Base-by-base conservation (phyloP, 2,888 invertebrate species). In the Nemapogon koenigi region DNA sequence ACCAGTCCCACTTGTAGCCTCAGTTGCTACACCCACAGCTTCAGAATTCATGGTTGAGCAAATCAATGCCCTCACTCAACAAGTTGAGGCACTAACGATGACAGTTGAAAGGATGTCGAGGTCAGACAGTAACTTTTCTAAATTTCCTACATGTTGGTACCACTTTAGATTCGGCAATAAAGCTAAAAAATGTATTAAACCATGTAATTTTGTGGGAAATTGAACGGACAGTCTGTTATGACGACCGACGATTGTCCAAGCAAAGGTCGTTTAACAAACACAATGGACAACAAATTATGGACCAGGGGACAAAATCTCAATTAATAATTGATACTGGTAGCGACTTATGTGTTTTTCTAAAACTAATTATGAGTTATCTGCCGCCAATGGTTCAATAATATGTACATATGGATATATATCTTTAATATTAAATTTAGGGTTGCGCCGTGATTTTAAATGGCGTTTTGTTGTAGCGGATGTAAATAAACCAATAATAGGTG, bases 401-500 rank as follows among this genome's bases (percentile, higher is more conserved):
- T 36, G 40, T 37, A 4, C 49, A 47, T 1, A 39, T 52, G 4
- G 33, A 48, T 6, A 38, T 46, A 16, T n/a, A n/a, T n/a, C n/a
- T n/a, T n/a, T n/a, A n/a, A n/a, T n/a, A n/a, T n/a, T n/a, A n/a
- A n/a, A n/a, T n/a, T n/a, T n/a, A n/a, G n/a, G n/a, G n/a, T n/a
- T n/a, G n/a, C n/a, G n/a, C n/a, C n/a, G n/a, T n/a, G 40, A 38
- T 16, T 59, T 53, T 16, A 29, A 37, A 0, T 62, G 58, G 57
- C 41, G 41, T 2, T 63, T 61, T 35, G 43, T 49, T 0, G 41
- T 63, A 3, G 60, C 59, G 0, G 55, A 61, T 27, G 52, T 59
- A 0, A 33, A 52, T 0, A 52, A 48, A 17, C 53, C 61, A 1
- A 62, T 63, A 16, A 59, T 60, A 16, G 55, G 56, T 2, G 55